phyloP scores from a whole-genome alignment of 2,113 vertebrate genomes.

The Hyperoodon ampullatus region DNA sequence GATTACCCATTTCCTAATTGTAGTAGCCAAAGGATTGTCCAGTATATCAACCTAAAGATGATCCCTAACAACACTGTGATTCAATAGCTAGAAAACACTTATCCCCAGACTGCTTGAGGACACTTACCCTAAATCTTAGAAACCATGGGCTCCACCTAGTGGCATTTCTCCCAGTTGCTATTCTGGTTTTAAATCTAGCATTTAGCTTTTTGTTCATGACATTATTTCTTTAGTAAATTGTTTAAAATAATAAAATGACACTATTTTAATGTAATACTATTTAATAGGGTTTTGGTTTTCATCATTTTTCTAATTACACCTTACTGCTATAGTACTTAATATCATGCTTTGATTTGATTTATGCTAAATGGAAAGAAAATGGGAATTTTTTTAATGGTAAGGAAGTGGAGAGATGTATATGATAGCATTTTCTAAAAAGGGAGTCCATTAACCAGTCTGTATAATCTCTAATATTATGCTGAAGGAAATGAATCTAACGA shows the following conservation, averaged over 20 bases:
- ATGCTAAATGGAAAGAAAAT: constrained; percentile 18
- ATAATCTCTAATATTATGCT: background rate
- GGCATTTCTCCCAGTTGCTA: constrained; percentile 28
- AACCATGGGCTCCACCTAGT: constrained; percentile 76
- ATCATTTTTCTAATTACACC: background rate
- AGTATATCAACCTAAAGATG: background rate
- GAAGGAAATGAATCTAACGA: background rate
- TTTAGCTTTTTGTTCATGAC: background rate
- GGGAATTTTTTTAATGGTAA: background rate
- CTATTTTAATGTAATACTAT: background rate
- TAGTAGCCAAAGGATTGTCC: background rate
- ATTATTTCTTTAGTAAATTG: background rate
- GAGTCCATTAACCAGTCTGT: background rate
- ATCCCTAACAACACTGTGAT: background rate
- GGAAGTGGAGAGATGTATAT: background rate
- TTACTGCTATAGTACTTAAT: background rate
- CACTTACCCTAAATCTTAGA: background rate
- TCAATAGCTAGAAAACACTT: background rate
- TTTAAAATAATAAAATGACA: background rate
- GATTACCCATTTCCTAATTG: background rate
- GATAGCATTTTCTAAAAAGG: constrained; percentile 23
- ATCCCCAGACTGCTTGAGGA: background rate
- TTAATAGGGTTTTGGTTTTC: background rate
- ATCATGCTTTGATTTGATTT: background rate
- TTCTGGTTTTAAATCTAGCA: background rate